A percentile compares a stretch with the other conserved stretches of the same genome.
Evolutionary conservation across 1,140 invertebrate genomes (phyloP).

Genomic region (Anthonomus grandis): DNA sequence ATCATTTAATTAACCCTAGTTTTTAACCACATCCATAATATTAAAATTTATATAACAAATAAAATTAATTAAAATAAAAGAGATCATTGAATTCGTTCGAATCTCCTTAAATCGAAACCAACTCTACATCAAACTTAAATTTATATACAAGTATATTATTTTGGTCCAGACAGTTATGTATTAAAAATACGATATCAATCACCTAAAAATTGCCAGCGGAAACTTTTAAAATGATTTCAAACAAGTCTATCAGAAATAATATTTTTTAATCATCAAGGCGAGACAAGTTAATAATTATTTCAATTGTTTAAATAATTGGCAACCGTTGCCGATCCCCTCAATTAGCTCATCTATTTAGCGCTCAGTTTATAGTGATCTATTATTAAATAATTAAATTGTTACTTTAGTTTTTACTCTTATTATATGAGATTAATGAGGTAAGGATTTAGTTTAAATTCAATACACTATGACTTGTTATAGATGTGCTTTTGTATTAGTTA

Average conservation of each 20-base stretch:
- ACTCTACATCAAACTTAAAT: too few relatives aligned
- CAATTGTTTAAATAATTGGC: background rate
- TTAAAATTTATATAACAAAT: too few relatives aligned
- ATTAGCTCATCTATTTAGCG: too few relatives aligned
- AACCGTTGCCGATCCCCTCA: too few relatives aligned
- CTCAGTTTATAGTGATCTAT: background rate
- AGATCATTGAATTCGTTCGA: too few relatives aligned
- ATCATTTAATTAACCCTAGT: too few relatives aligned
- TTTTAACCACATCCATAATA: too few relatives aligned
- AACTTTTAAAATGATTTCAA: too few relatives aligned
- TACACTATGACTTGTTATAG: background rate
- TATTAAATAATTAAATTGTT: background rate
- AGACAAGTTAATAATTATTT: background rate
- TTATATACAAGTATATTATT: background rate
- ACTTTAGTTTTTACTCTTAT: background rate
- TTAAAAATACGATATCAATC: background rate
- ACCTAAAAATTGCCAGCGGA: too few relatives aligned
- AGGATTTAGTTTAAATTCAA: background rate
- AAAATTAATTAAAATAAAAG: too few relatives aligned
- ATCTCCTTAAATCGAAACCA: too few relatives aligned
- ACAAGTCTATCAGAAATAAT: too few relatives aligned
- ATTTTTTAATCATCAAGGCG: background rate
- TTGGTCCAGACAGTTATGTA: background rate
- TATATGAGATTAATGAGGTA: background rate
- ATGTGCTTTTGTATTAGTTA: background rate